Evolutionary conservation across 2,797 vertebrate species (phyloP).

Genomic region (Fistularia commersonii): DNA sequence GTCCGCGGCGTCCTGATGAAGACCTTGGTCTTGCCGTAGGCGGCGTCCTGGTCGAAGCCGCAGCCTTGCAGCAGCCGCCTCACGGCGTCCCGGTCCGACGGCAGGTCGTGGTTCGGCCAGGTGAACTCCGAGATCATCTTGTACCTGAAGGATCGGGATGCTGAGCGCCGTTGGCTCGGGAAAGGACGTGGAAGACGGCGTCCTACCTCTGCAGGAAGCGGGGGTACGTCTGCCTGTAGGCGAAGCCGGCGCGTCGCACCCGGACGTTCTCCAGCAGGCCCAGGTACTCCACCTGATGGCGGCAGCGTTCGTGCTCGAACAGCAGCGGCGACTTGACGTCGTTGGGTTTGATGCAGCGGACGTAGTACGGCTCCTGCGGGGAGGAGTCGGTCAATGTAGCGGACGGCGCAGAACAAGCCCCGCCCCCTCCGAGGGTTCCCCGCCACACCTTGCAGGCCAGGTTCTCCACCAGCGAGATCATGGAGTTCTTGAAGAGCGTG

Average conservation of each 20-base stretch:
- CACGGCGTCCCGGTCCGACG: constrained; percentile 89
- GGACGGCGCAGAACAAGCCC: too few species aligned
- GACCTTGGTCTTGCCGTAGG: constrained; percentile 95
- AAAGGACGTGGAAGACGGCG: not conserved
- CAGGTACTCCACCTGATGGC: constrained; percentile 95
- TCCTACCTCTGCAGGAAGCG: constrained; percentile 93
- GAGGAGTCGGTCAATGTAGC: not conserved
- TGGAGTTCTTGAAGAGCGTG: constrained; percentile 96
- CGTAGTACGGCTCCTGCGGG: constrained; percentile 92
- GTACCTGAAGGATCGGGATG: constrained; percentile 74
- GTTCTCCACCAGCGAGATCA: constrained; percentile 97
- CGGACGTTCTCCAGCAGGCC: constrained; percentile 95
- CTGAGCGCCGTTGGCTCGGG: not conserved
- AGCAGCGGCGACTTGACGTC: constrained; percentile 93
- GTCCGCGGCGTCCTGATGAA: constrained; percentile 95
- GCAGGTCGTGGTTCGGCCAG: constrained; percentile 94
- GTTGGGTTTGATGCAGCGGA: constrained; percentile 97
- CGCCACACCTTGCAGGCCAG: constrained; percentile 94
- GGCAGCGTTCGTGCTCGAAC: constrained; percentile 90
- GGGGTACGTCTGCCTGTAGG: constrained; percentile 89
- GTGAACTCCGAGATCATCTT: constrained; percentile 98
- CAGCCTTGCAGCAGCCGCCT: constrained; percentile 85
- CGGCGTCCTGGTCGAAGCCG: constrained; percentile 89
- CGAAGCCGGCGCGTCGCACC: constrained; percentile 92
- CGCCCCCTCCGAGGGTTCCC: constrained; percentile 17